These are phyloP conservation scores for Alitta virens DNA, from an alignment of 2,888 invertebrate species.

Conservation along the genomic window DNA sequence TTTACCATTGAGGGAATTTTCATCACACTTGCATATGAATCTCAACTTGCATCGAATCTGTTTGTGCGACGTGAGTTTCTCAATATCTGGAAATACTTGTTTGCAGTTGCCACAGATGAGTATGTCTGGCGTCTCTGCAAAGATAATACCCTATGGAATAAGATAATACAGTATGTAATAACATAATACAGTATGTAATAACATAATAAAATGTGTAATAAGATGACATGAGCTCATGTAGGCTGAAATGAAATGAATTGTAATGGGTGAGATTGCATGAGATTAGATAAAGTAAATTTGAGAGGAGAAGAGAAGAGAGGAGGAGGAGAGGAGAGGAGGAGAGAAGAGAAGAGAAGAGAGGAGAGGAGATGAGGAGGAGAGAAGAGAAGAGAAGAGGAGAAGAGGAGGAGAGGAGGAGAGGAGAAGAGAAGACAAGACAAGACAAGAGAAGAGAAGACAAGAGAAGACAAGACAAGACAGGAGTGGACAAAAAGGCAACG, in stretches of 20 bases:
- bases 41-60: constrained; percentile 72
- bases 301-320: background rate
- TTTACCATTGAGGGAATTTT: constrained; percentile 12
- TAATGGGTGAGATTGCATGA: no score
- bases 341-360: background rate
- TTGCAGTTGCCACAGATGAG: constrained; percentile 76
- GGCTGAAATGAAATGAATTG: no score
- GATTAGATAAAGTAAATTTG: background rate
- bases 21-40: constrained; percentile 42
- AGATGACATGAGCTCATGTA: background rate
- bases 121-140: constrained; percentile 63
- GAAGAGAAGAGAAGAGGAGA: background rate
- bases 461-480: background rate
- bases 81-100: constrained; percentile 71
- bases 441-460: background rate
- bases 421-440: background rate
- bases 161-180: background rate
- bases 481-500: background rate
- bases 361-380: no score
- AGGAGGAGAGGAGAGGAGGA: background rate
- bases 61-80: constrained; percentile 72
- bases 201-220: background rate
- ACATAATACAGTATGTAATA: background rate
- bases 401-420: background rate
- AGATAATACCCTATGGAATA: background rate